Percentiles rank a stretch among this genome's conserved stretches.
phyloP scores from a whole-genome alignment of 2,888 invertebrate genomes.

The Alentia gelatinosa region DNA sequence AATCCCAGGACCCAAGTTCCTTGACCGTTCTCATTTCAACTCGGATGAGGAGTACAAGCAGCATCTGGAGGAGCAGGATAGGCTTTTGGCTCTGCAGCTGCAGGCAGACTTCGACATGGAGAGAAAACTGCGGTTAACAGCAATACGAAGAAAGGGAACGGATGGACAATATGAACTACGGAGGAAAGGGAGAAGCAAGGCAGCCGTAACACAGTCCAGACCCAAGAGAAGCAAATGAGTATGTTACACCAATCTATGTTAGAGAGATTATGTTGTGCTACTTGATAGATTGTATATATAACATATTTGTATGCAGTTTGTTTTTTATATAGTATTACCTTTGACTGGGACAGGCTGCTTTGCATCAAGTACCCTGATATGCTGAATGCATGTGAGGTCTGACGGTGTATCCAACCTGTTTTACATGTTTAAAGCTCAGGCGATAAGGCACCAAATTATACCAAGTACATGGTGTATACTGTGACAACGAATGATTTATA shows the following conservation, averaged over 20 bases:
- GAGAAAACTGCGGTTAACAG: conserved; percentile 24
- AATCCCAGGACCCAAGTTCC: neutral
- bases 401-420: too few relatives aligned
- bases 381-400: too few relatives aligned
- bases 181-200: neutral
- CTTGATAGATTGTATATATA: neutral
- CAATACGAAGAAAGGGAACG: conserved; percentile 54
- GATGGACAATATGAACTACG: conserved; percentile 46
- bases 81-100: conserved; percentile 52
- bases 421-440: too few relatives aligned
- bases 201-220: neutral
- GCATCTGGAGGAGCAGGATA: conserved; percentile 53
- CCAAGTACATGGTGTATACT: too few relatives aligned
- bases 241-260: neutral
- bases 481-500: too few relatives aligned
- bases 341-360: too few relatives aligned
- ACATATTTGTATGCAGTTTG: too few relatives aligned
- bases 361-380: too few relatives aligned
- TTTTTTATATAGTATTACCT: too few relatives aligned
- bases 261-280: neutral
- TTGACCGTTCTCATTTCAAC: neutral
- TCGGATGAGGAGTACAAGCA: conserved; percentile 14
- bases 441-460: too few relatives aligned
- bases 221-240: neutral
- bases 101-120: conserved; percentile 57